Evolutionary conservation across 2,113 vertebrate species (phyloP).

Genomic region (Reinhardtius hippoglossoides): DNA sequence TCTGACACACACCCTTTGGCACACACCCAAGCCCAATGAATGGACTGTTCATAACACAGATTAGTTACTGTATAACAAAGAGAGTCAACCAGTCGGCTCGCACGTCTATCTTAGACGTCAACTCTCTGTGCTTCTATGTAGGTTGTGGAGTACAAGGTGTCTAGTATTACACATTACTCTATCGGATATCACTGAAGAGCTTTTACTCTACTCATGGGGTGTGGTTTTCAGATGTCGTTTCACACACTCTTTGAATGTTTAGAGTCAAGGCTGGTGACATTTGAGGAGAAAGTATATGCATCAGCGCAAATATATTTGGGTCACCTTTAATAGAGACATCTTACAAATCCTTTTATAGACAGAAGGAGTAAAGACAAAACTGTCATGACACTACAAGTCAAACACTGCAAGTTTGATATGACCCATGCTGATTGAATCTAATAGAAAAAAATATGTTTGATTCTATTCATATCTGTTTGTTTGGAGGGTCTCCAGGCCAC

Average conservation of each 20-base stretch:
- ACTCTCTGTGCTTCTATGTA: constrained; percentile 39
- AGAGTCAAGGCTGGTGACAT: constrained; percentile 10
- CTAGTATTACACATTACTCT: constrained; percentile 67
- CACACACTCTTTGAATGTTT: constrained; percentile 16
- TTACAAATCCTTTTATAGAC: neutral
- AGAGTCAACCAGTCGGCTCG: constrained; percentile 50
- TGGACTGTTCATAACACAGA: constrained; percentile 54
- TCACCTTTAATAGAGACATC: neutral
- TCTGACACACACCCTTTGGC: constrained; percentile 66
- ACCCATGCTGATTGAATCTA: neutral
- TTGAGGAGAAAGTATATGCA: constrained; percentile 14
- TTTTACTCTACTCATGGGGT: constrained; percentile 39
- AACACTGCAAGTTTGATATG: constrained; percentile 3
- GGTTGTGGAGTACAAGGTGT: constrained; percentile 38
- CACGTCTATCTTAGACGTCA: constrained; percentile 45
- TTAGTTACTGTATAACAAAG: constrained; percentile 53
- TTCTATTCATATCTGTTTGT: constrained; percentile 51
- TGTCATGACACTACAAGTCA: neutral
- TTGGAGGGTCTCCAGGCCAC: constrained; percentile 41
- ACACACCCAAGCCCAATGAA: constrained; percentile 48
- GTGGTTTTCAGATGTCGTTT: constrained; percentile 25
- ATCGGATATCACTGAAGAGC: constrained; percentile 63
- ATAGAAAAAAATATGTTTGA: constrained; percentile 7
- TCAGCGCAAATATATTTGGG: constrained; percentile 3
- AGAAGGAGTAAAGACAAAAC: constrained; percentile 11